phyloP scores from a whole-genome alignment of 2,797 vertebrate species.

The Notamacropus eugenii region DNA sequence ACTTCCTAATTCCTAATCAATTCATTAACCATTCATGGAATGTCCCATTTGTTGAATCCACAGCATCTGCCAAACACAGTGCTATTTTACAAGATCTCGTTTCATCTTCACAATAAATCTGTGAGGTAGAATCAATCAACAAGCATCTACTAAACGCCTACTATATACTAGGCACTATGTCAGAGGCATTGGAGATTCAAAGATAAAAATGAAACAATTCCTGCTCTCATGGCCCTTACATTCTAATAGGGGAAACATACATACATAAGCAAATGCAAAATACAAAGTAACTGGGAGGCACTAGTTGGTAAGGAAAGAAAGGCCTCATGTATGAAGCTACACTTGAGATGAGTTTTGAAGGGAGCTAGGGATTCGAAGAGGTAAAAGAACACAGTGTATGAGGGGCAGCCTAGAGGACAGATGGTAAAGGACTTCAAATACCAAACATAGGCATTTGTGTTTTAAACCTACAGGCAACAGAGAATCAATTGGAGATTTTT shows the following conservation, averaged over 20 bases:
- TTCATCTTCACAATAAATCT: neutral
- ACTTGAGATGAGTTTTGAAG: neutral
- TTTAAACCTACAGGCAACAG: neutral
- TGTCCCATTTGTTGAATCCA: neutral
- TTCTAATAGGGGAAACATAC: neutral
- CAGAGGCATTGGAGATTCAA: neutral
- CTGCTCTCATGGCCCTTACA: neutral
- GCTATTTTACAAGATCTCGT: neutral
- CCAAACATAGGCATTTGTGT: neutral
- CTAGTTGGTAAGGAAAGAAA: neutral
- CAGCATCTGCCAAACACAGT: neutral
- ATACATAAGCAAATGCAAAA: neutral
- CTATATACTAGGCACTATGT: neutral
- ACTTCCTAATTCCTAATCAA: neutral
- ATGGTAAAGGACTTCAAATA: no score
- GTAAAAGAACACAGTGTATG: neutral
- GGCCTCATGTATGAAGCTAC: neutral
- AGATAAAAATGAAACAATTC: constrained; percentile 1
- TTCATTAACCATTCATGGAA: neutral
- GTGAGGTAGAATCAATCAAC: neutral
- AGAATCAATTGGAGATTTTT: neutral
- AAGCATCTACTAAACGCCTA: neutral
- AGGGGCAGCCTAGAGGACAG: no score
- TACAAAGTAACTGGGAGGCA: neutral
- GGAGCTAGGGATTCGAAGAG: neutral